Conservation (phyloP, 2,888 invertebrate genomes). For the Diplolepis rosae region DNA sequence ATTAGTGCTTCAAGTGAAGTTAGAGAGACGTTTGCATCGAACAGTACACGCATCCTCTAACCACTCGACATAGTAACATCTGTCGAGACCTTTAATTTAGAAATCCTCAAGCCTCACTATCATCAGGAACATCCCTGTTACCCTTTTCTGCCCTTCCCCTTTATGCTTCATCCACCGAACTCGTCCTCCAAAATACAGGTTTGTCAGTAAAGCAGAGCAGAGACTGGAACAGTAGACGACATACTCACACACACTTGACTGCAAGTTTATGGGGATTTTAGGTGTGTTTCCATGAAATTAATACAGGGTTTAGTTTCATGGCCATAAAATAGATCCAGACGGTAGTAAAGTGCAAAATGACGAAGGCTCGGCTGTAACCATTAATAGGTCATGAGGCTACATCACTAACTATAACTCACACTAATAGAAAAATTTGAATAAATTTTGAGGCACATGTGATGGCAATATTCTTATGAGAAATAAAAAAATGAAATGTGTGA, state of each 20-base stretch:
- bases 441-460: too few relatives aligned
- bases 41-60: constrained; percentile 22
- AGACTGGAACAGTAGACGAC: neutral
- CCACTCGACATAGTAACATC: constrained; percentile 29
- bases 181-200: neutral
- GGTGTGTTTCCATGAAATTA: constrained; percentile 69
- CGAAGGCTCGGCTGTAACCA: constrained; percentile 52
- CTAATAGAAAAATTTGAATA: constrained; percentile 62
- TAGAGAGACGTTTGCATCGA: constrained; percentile 21
- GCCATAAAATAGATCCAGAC: constrained; percentile 69
- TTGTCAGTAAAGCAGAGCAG: neutral
- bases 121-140: constrained; percentile 10
- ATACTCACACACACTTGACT: neutral
- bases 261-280: constrained; percentile 61
- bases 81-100: constrained; percentile 29
- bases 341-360: constrained; percentile 65
- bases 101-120: constrained; percentile 29
- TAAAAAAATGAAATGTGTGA: too few relatives aligned
- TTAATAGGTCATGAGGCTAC: constrained; percentile 64
- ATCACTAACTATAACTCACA: constrained; percentile 51
- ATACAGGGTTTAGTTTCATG: constrained; percentile 68
- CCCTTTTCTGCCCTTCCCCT: neutral
- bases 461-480: too few relatives aligned
- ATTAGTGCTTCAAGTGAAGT: constrained; percentile 18
- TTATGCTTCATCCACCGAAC: neutral